A percentile compares a stretch with the other conserved stretches of the same genome.
Evolutionary conservation across 64 coral and sea anemone genomes (phyloP).

Genomic region (Trachythela sp.): DNA sequence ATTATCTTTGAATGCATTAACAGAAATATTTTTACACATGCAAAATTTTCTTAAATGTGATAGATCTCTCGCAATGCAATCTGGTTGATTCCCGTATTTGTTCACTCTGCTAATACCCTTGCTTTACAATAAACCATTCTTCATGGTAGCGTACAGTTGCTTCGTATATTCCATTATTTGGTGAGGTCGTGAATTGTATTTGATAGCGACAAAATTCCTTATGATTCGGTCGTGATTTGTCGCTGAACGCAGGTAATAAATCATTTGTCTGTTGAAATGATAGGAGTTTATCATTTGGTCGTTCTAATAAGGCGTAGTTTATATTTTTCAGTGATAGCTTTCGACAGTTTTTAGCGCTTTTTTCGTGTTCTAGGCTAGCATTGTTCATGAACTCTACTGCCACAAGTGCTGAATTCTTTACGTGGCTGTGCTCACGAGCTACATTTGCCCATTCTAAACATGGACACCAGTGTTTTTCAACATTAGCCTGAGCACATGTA

Average conservation of each 20-base stretch:
- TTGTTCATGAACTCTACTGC: background rate
- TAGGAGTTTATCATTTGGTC: background rate
- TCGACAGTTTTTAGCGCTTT: background rate
- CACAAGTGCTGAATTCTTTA: background rate
- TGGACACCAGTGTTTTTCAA: background rate
- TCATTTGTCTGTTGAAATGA: background rate
- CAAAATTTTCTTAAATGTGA: background rate
- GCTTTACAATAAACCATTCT: background rate
- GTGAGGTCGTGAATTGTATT: background rate
- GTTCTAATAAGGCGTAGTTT: background rate
- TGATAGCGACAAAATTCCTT: background rate
- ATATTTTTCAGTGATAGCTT: background rate
- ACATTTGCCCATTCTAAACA: too few species aligned
- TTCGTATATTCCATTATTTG: background rate
- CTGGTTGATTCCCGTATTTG: background rate
- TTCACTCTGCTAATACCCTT: constrained; percentile 4
- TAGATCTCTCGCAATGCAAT: background rate
- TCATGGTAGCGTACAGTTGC: background rate
- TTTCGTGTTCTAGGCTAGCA: background rate
- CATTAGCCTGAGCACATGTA: background rate
- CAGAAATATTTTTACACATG: too few species aligned
- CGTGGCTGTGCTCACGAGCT: background rate
- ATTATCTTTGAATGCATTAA: background rate
- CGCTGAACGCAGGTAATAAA: background rate
- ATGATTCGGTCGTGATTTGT: background rate